Percentiles rank a stretch among this genome's conserved stretches.
phyloP scores from a whole-genome alignment of 2,888 invertebrate species.

The Empis livida region DNA sequence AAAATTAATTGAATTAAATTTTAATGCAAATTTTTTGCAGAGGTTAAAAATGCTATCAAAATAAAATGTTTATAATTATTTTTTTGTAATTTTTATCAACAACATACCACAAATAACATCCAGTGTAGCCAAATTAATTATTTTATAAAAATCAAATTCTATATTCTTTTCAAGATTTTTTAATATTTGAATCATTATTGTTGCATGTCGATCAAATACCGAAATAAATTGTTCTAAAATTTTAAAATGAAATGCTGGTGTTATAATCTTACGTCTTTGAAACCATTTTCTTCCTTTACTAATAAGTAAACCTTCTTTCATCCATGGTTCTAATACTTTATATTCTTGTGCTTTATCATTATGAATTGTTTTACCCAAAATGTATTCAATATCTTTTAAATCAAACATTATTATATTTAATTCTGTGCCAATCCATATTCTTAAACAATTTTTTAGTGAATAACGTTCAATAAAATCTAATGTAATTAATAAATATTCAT shows the following conservation, averaged over 20 bases:
- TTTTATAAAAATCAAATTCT: conserved; percentile 46
- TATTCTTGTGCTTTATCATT: conserved; percentile 43
- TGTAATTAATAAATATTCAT: conserved; percentile 24
- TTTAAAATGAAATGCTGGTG: conserved; percentile 70
- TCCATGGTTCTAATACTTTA: conserved; percentile 37
- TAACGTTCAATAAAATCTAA: conserved; percentile 27
- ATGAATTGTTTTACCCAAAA: conserved; percentile 26
- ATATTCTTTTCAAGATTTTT: conserved; percentile 41
- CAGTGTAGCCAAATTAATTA: conserved; percentile 45
- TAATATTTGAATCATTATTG: conserved; percentile 43
- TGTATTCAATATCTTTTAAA: conserved; percentile 24
- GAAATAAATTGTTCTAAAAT: conserved; percentile 60
- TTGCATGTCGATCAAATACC: conserved; percentile 50
- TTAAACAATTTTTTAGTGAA: conserved; percentile 16
- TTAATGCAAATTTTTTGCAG: too few relatives aligned
- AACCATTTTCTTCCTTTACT: conserved; percentile 34
- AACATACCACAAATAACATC: conserved; percentile 48
- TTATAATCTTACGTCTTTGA: conserved; percentile 53
- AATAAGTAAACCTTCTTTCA: conserved; percentile 43
- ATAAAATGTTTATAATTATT: not conserved
- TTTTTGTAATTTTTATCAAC: not conserved
- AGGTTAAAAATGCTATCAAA: too few relatives aligned
- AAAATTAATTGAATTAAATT: too few relatives aligned
- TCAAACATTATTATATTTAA: conserved; percentile 24
- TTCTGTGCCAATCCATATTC: conserved; percentile 30